phyloP scores from a whole-genome alignment of 2,888 invertebrate genomes.

The Syrista parreyssii region DNA sequence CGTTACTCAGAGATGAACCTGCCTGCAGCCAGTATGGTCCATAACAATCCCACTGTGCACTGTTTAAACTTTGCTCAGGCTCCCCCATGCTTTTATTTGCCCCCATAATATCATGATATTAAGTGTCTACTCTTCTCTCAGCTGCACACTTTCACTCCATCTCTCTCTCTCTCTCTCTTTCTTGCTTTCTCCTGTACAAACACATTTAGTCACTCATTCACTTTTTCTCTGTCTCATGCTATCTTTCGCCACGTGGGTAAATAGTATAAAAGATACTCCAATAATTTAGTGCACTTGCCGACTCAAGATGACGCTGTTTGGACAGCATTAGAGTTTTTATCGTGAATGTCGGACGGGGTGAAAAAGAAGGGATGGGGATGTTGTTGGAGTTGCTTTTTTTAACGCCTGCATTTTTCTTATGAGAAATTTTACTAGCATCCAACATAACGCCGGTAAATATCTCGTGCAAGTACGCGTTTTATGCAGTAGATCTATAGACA shows the following conservation, averaged over 20 bases:
- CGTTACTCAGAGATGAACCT: conserved; percentile 18
- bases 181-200: neutral
- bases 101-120: conserved; percentile 49
- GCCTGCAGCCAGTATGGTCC: neutral
- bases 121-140: conserved; percentile 33
- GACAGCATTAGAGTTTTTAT: conserved; percentile 39
- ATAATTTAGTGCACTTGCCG: neutral
- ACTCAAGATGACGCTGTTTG: conserved; percentile 30
- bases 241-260: conserved; percentile 44
- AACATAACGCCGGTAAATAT: too few species aligned
- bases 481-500: too few species aligned
- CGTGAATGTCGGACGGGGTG: too few species aligned
- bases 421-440: too few species aligned
- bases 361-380: too few species aligned
- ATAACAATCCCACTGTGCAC: conserved; percentile 21
- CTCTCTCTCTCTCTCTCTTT: too few species aligned
- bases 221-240: conserved; percentile 11
- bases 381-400: too few species aligned
- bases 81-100: conserved; percentile 39
- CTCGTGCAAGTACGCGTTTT: too few species aligned
- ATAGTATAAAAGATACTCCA: conserved; percentile 17
- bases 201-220: neutral
- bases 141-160: too few species aligned
- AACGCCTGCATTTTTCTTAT: too few species aligned
- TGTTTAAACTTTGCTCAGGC: conserved; percentile 42